Percentiles rank a stretch among this genome's conserved stretches.
These are phyloP conservation scores for Pseudochirops cupreus DNA, from an alignment of 2,797 vertebrate genomes.

Conservation along the genomic window DNA sequence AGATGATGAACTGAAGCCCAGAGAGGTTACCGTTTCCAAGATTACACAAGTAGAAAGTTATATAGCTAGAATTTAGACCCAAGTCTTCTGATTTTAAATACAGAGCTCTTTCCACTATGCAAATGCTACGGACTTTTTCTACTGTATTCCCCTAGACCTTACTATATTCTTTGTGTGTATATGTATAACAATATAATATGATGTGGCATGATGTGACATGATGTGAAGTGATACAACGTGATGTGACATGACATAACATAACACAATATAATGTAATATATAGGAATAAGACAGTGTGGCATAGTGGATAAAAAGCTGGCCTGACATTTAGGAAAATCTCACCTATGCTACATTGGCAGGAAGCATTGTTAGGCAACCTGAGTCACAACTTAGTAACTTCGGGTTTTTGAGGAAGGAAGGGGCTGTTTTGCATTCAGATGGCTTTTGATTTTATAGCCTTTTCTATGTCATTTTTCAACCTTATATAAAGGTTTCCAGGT, in stretches of 20 bases:
- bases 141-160: background rate
- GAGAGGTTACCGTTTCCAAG: background rate
- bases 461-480: background rate
- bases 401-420: background rate
- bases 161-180: background rate
- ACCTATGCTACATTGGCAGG: background rate
- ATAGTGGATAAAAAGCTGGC: background rate
- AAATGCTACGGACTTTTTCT: background rate
- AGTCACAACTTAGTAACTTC: background rate
- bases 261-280: no score
- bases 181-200: background rate
- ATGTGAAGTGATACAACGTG: no score
- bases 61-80: background rate
- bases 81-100: background rate
- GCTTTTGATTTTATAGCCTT: background rate
- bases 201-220: background rate
- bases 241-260: no score
- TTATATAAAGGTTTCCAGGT: background rate
- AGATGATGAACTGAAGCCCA: background rate
- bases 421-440: background rate
- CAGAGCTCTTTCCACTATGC: background rate
- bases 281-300: background rate
- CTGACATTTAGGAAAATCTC: background rate
- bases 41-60: background rate
- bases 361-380: background rate